Base-by-base conservation (phyloP, 2,797 vertebrate genomes). In the Geotrypetes seraphini region DNA sequence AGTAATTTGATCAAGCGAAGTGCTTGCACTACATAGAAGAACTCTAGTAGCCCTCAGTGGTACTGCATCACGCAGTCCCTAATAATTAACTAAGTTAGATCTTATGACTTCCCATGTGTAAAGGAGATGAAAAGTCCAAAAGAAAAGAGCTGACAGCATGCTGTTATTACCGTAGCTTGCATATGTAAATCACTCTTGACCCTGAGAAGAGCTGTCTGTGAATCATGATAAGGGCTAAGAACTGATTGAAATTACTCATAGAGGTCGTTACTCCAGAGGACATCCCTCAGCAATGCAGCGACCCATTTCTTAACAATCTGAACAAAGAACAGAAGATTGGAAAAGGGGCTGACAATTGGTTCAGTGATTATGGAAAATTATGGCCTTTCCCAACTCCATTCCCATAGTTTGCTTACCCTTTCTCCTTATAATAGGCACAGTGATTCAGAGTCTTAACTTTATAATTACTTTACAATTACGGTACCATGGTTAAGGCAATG, bases 71-170 rank as follows among this genome's bases (percentile, higher is more conserved):
- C n/a, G n/a, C n/a, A n/a, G n/a, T n/a, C n/a, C n/a, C n/a, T n/a
- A n/a, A n/a, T n/a, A n/a, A n/a, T n/a, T n/a, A n/a, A n/a, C n/a
- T n/a, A n/a, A n/a, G n/a, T n/a, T 54, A 52, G 57, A 50, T 35
- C 52, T 44, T 50, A 35, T 57, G 47, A 49, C 59, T 54, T 61
- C 47, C 51, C 57, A 57, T 57, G 49, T 47, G 52, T 67, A 53
- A 59, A 47, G 37, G 11, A 41, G 54, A 59, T 33, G 60, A 61
- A 52, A 52, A 61, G 57, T 47, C 57, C 54, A 54, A 59, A 67
- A 64, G 67, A 67, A 61, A 64, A 20, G 19, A 59, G 57, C 57
- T 64, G 60, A 64, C 60, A 50, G 49, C 22, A 33, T 43, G 42
- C 57, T 57, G 50, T 0, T 22, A 55, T 50, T 56, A n/a, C n/a